Evolutionary conservation across 2,888 invertebrate species (phyloP).

Genomic region (Drosophila nigricruria): DNA sequence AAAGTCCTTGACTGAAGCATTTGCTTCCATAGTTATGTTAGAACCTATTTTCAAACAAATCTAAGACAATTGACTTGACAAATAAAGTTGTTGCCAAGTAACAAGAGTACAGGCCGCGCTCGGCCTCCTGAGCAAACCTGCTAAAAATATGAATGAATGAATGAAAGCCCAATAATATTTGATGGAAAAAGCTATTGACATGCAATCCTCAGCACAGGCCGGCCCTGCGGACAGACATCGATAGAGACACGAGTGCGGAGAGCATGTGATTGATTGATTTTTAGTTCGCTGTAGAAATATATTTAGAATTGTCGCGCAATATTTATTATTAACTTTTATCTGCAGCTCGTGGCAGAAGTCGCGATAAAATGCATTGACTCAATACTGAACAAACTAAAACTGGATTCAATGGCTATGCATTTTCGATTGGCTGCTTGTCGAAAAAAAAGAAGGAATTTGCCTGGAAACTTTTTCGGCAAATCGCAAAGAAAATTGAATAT

Average conservation of each 20-base stretch:
- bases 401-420: constrained; percentile 16
- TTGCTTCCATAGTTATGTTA: background rate
- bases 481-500: constrained; percentile 49
- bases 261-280: constrained; percentile 33
- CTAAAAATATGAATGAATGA: constrained; percentile 8
- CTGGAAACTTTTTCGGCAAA: constrained; percentile 22
- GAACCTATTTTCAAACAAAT: background rate
- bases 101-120: constrained; percentile 3
- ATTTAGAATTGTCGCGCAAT: constrained; percentile 12
- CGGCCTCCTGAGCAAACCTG: background rate
- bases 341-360: constrained; percentile 1
- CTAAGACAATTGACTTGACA: constrained; percentile 9
- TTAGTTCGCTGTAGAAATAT: constrained; percentile 9
- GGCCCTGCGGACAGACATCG: background rate
- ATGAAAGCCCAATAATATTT: constrained; percentile 20
- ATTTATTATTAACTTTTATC: constrained; percentile 24
- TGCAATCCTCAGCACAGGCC: constrained; percentile 25
- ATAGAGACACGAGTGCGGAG: background rate
- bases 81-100: constrained; percentile 44
- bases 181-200: constrained; percentile 33
- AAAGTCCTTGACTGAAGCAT: background rate
- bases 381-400: constrained; percentile 16
- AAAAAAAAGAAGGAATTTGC: constrained; percentile 43
- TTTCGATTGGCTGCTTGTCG: constrained; percentile 7
- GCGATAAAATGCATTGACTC: constrained; percentile 12